phyloP scores from a whole-genome alignment of 64 coral and sea anemone species.

The Stichodactyla helianthus region DNA sequence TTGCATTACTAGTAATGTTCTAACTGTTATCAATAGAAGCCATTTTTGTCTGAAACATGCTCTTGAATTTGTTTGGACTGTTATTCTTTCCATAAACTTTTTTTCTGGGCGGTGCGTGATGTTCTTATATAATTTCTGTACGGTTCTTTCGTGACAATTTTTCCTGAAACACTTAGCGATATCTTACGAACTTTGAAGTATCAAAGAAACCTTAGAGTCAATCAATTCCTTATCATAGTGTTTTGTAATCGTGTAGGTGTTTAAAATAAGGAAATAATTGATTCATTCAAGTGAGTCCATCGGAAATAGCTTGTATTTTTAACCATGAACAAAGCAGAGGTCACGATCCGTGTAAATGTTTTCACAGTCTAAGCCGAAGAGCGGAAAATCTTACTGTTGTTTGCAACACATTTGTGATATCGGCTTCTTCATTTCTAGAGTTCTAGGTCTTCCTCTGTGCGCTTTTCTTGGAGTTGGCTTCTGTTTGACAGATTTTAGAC shows the following conservation, averaged over 20 bases:
- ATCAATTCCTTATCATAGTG: background rate
- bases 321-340: background rate
- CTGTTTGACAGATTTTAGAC: background rate
- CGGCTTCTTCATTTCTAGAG: background rate
- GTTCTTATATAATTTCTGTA: background rate
- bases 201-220: background rate
- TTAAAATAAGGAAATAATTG: background rate
- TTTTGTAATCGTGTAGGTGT: background rate
- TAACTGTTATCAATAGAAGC: background rate
- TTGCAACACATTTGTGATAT: background rate
- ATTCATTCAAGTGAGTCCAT: background rate
- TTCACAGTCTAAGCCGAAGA: background rate
- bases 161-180: background rate
- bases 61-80: background rate
- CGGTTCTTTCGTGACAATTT: background rate
- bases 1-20: background rate
- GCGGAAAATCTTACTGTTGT: background rate
- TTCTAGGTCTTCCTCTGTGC: background rate
- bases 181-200: background rate
- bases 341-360: background rate
- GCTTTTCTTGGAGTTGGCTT: background rate
- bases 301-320: background rate
- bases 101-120: background rate
- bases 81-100: background rate
- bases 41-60: background rate